Evolutionary conservation across 2,888 invertebrate species (phyloP), one percentile per base, ranked within the genome.

Genomic region (Petrolisthes cinctipes): DNA sequence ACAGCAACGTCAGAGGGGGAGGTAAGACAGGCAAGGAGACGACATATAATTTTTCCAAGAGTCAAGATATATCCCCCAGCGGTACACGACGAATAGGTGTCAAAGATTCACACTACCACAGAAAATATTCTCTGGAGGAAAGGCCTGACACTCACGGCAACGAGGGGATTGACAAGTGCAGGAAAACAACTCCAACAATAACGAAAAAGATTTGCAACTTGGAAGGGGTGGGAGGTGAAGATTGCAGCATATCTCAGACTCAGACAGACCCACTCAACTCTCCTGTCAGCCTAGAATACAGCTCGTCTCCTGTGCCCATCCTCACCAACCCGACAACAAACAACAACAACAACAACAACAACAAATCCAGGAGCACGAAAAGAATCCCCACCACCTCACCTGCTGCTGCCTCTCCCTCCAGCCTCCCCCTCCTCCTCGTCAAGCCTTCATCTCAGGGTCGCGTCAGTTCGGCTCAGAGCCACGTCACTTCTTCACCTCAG

Each of bases 271-370:
- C 79, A 20, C n/a, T 20, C 3, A 54, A 51, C 54, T n/a, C 79
- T 17, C 78, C 76, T 56, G 68, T 61, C 82, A 78, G 78, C 9
- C 53, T 83, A 79, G 86, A 83, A 71, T 79, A 83, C 37, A 83
- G 83, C 61, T 80, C 86, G 5, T 71, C 83, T 37, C 83, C 83
- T n/a, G 83, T 83, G 76, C 78, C 86, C 11, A 54, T 68, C 79
- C 78, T 83, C 51, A 51, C 6, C 68, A 78, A 66, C 23, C 83
- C 81, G 14, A 14, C 79, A 14, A 53, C 68, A 78, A 66, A 14
- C 7, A 66, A 61, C 9, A 82, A 20, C 37, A 57, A n/a, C 14
- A 66, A 66, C 6, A 23, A n/a, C n/a, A n/a, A n/a, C n/a, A n/a
- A n/a, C n/a, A n/a, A n/a, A n/a, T n/a, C n/a, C n/a, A n/a, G n/a